Evolutionary conservation across 2,113 vertebrate species (phyloP), one percentile per base, ranked within the genome.

Genomic region (Capra hircus): DNA sequence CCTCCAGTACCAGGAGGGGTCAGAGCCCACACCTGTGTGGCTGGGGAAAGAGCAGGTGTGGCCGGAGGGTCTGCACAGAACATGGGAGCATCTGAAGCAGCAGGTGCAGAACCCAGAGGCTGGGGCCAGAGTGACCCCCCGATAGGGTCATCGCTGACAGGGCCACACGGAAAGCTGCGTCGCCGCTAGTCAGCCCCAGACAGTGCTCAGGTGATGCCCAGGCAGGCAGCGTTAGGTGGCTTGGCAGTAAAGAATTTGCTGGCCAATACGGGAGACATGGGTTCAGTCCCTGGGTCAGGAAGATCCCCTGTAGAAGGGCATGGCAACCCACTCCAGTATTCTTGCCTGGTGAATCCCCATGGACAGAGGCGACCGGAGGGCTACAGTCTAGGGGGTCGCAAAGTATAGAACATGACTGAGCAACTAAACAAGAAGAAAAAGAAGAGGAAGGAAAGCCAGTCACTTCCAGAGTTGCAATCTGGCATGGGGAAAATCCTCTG

Each of bases 121-220:
- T 28, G 10, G 55, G 16, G 55, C 55, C 25, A 25, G 45, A 48
- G 30, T 3, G 12, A 27, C 21, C 5, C 1, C 7, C 5, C 12
- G 0, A 3, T 45, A 6, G 30, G 19, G 19, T 25, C 59, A n/a
- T n/a, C 4, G 1, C 59, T 50, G 21, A n/a, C 30, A 30, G 12
- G 13, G 30, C 85, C 59, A 50, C 6, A 50, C 7, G 1, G 43
- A 45, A 64, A 60, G 30, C 59, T 45, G 40, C 43, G 3, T 4
- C 21, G 2, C 60, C 0, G 0, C 1, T 6, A 2, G 30, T 36
- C 86, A 50, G 60, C 60, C 12, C 45, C 8, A 8, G 17, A 25
- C 86, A 25, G 86, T 14, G 13, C 45, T 88, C 86, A 19, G 25
- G 36, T 2, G 83, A 36, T 4, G 12, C n/a, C 7, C 0, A 0